A percentile compares a stretch with the other conserved stretches of the same genome.
These are phyloP conservation scores for Megatriorchis doriae DNA, from an alignment of 2,113 vertebrate species.

Conservation along the genomic window DNA sequence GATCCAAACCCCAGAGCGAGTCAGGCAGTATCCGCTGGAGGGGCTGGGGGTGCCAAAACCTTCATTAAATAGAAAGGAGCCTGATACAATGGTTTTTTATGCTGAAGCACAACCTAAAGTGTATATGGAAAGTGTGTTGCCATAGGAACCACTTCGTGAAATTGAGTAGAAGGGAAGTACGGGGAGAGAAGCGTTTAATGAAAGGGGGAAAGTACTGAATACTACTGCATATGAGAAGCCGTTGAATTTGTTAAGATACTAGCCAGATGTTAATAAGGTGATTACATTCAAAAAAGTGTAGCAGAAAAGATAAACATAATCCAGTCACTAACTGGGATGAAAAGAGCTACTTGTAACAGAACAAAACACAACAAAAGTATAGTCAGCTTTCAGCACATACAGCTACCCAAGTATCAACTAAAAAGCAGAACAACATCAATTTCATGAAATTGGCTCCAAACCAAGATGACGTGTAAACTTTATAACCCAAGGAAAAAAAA, in stretches of 20 bases:
- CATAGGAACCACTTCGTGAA: slow-evolving; percentile 57
- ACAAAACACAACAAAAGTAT: not conserved
- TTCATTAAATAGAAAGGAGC: not conserved
- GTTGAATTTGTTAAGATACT: not conserved
- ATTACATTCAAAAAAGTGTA: not conserved
- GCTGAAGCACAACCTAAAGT: slow-evolving; percentile 23
- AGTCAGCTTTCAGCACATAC: not conserved
- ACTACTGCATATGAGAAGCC: not conserved
- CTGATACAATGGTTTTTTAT: not conserved
- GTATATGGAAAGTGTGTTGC: slow-evolving; percentile 47
- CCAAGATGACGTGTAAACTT: not conserved
- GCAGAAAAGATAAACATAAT: not conserved
- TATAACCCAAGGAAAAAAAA: not conserved
- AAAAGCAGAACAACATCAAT: not conserved
- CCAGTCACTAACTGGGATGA: not conserved
- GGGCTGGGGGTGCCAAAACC: not conserved
- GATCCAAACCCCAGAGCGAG: not conserved
- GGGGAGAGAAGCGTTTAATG: not conserved
- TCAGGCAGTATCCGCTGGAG: not conserved
- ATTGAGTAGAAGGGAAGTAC: not conserved
- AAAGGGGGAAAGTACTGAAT: not conserved
- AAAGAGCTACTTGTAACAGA: not conserved
- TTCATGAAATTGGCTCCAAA: not conserved
- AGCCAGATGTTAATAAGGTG: not conserved
- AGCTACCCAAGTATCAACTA: not conserved